A percentile compares a stretch with the other conserved stretches of the same genome.
Conservation (phyloP, 2,113 vertebrate species). For the Eretmochelys imbricata region DNA sequence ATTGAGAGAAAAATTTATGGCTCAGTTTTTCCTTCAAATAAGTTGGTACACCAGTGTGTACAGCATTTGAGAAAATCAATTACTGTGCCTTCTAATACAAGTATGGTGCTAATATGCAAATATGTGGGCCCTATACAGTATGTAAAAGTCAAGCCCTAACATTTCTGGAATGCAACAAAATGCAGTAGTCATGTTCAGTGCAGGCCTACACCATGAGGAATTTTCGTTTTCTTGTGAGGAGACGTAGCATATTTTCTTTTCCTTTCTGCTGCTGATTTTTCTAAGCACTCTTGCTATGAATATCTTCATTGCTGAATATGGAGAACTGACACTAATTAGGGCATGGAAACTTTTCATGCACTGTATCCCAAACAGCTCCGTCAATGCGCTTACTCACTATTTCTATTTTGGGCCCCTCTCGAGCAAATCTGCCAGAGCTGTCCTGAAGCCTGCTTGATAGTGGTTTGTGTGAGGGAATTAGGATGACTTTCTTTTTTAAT, state of each 20-base stretch:
- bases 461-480: conserved; percentile 20
- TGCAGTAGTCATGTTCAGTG: not conserved
- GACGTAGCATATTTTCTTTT: not conserved
- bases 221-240: not conserved
- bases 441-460: not conserved
- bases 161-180: not conserved
- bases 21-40: not conserved
- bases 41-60: not conserved
- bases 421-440: conserved; percentile 28
- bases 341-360: not conserved
- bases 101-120: rapidly evolving
- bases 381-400: not conserved
- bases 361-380: not conserved
- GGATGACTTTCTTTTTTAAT: not conserved
- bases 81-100: not conserved
- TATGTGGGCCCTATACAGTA: not conserved
- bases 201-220: not conserved
- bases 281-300: conserved; percentile 8
- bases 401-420: not conserved
- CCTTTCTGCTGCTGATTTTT: conserved; percentile 39
- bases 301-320: not conserved
- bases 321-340: conserved; percentile 3
- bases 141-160: not conserved
- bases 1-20: not conserved
- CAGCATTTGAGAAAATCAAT: not conserved